Evolutionary conservation across 2,113 vertebrate genomes (phyloP).

Genomic region (Equus quagga): DNA sequence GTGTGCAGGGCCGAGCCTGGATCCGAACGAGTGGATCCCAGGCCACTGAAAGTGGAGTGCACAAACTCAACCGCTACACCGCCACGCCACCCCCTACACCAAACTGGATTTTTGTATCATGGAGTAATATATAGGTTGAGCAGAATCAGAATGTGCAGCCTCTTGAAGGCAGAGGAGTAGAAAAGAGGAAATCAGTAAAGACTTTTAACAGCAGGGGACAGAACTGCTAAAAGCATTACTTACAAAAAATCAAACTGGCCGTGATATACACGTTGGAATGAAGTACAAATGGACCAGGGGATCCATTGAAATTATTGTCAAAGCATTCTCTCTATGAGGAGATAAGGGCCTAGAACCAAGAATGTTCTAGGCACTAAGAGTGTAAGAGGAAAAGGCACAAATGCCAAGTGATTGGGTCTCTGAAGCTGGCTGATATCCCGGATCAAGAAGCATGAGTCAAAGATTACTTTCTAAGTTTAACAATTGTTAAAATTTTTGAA

Average conservation of each 20-base stretch:
- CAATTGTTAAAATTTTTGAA: background rate
- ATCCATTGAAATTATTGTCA: background rate
- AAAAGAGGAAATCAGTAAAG: background rate
- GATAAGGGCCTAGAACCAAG: background rate
- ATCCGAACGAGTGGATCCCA: too few species aligned
- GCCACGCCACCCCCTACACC: background rate
- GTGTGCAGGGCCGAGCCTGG: too few species aligned
- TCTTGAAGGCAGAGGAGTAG: background rate
- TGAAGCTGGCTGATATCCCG: background rate
- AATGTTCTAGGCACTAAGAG: background rate
- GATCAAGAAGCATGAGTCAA: background rate
- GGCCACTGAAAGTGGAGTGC: too few species aligned
- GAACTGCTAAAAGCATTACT: background rate
- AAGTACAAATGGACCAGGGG: background rate
- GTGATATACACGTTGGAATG: background rate
- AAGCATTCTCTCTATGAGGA: background rate
- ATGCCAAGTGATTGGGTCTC: background rate
- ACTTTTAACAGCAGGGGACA: background rate
- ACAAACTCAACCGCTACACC: too few species aligned
- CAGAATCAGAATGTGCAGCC: background rate
- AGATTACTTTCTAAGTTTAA: background rate
- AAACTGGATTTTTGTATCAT: background rate
- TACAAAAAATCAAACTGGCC: background rate
- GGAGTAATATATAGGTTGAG: background rate
- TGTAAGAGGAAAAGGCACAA: background rate